These are phyloP conservation scores for Haliclona indistincta DNA, from an alignment of 37 sponge, comb jelly and placozoan species.

Conservation along the genomic window DNA sequence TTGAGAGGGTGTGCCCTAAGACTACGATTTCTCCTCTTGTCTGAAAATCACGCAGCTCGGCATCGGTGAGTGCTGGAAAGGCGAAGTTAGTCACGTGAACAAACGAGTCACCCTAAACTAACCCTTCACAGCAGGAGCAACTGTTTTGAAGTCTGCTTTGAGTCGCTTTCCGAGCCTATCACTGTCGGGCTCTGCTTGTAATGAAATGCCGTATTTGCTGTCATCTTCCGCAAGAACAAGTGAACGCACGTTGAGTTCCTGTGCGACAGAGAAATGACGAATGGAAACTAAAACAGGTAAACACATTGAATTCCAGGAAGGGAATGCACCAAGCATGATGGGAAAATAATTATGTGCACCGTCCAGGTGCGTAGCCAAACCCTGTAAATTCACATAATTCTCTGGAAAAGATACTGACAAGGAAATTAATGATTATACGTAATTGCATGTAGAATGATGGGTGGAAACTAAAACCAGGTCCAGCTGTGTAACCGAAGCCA, in stretches of 20 bases:
- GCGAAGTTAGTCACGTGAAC: conserved; percentile 19
- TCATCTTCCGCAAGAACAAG: conserved; percentile 78
- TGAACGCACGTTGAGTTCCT: conserved; percentile 90
- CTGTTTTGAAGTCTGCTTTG: conserved; percentile 85
- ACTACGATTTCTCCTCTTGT: conserved; percentile 66
- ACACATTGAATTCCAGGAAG: too few species aligned
- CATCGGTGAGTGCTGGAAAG: conserved; percentile 53
- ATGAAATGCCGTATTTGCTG: conserved; percentile 75
- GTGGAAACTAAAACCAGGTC: too few species aligned
- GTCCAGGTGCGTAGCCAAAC: too few species aligned
- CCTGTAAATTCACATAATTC: too few species aligned
- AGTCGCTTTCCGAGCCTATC: conserved; percentile 90
- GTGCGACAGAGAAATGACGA: neutral
- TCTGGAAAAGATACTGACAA: too few species aligned
- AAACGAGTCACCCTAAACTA: neutral
- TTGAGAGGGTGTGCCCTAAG: conserved; percentile 57
- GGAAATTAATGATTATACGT: too few species aligned
- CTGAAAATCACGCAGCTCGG: conserved; percentile 66
- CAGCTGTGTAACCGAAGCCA: too few species aligned
- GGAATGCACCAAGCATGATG: too few species aligned
- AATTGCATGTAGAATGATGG: too few species aligned
- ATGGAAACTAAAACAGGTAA: too few species aligned
- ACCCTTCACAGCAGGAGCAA: conserved; percentile 6
- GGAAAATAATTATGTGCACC: too few species aligned
- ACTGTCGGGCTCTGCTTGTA: conserved; percentile 81